Evolutionary conservation across 2,888 invertebrate genomes (phyloP).

Genomic region (Diogma glabrata): DNA sequence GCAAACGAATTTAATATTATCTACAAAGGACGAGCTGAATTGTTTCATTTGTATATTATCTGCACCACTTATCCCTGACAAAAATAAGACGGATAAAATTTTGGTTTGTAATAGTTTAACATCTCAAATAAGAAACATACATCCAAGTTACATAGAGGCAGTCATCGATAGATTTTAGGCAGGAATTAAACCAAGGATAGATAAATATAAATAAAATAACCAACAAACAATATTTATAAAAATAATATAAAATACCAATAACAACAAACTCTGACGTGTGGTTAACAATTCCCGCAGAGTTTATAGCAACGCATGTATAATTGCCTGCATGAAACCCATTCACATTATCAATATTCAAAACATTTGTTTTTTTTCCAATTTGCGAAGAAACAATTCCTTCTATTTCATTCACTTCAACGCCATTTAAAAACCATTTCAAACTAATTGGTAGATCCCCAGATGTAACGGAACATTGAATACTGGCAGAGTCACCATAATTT

Average conservation of each 20-base stretch:
- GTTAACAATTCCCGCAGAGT: constrained; percentile 47
- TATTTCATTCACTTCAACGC: constrained; percentile 33
- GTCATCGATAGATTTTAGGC: too few species aligned
- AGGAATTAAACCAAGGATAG: too few species aligned
- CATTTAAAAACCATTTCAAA: constrained; percentile 55
- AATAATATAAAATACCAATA: constrained; percentile 37
- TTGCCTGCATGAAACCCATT: constrained; percentile 56
- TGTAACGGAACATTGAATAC: constrained; percentile 46
- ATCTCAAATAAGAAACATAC: too few species aligned
- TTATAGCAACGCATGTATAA: constrained; percentile 58
- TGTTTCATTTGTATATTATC: too few species aligned
- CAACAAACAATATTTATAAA: too few species aligned
- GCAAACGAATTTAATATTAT: too few species aligned
- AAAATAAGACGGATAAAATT: too few species aligned
- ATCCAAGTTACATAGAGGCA: too few species aligned
- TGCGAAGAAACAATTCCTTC: constrained; percentile 40
- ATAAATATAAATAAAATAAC: too few species aligned
- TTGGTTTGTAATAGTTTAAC: too few species aligned
- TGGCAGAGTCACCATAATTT: constrained; percentile 50
- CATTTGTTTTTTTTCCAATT: constrained; percentile 49
- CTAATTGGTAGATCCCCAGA: constrained; percentile 54
- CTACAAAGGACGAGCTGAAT: too few species aligned
- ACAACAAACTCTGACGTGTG: constrained; percentile 49
- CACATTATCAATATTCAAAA: constrained; percentile 56
- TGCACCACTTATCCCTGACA: too few species aligned